phyloP scores from a whole-genome alignment of 1,140 invertebrate species.

The Pristionchus pacificus region DNA sequence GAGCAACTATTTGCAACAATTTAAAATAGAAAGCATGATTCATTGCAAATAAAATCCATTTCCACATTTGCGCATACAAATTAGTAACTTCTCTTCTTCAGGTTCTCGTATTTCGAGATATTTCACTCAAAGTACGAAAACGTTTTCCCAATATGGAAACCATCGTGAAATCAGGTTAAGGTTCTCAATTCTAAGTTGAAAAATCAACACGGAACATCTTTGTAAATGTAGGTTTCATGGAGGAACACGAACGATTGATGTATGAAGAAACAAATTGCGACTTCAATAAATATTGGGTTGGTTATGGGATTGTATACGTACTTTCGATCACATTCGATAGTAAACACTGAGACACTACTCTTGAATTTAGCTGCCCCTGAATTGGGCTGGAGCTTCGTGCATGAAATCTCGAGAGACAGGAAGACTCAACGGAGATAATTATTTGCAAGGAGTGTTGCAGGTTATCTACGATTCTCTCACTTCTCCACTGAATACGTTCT shows the following conservation, averaged over 20 bases:
- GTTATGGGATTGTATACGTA: too few species aligned
- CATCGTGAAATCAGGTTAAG: constrained; percentile 48
- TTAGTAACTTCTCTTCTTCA: too few species aligned
- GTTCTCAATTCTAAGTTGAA: neutral
- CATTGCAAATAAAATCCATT: too few species aligned
- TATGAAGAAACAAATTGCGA: constrained; percentile 40
- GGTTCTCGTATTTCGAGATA: constrained; percentile 42
- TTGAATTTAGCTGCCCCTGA: neutral
- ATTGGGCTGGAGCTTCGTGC: neutral
- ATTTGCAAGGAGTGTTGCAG: neutral
- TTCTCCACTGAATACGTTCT: neutral
- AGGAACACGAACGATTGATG: constrained; percentile 34
- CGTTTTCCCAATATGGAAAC: constrained; percentile 54
- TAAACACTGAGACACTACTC: neutral
- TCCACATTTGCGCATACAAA: too few species aligned
- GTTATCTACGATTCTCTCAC: neutral
- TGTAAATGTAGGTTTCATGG: constrained; percentile 39
- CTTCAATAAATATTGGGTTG: constrained; percentile 46
- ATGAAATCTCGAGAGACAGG: neutral
- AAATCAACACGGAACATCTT: neutral
- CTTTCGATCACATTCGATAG: neutral
- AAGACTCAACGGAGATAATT: neutral
- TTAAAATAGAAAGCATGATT: too few species aligned
- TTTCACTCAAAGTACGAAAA: constrained; percentile 49
- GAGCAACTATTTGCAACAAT: too few species aligned